phyloP scores from a whole-genome alignment of 1,140 invertebrate species.

The Ctenoplectra terminalis region DNA sequence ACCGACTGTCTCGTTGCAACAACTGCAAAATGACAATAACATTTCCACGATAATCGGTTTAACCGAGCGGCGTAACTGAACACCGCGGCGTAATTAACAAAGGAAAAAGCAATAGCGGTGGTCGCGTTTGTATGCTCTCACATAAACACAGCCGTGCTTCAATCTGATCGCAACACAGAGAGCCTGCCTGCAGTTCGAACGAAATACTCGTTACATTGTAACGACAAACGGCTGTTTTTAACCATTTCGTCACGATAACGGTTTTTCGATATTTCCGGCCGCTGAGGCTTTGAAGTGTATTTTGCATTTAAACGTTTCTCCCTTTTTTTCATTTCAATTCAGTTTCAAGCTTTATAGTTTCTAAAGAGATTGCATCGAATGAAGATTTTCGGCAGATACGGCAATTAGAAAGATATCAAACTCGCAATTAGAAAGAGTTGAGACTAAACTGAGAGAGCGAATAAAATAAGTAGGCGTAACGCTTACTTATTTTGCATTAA shows the following conservation, averaged over 20 bases:
- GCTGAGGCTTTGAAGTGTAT: slow-evolving; percentile 31
- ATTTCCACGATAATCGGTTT: slow-evolving; percentile 51
- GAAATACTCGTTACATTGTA: slow-evolving; percentile 54
- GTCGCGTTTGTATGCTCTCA: slow-evolving; percentile 37
- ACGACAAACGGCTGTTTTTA: slow-evolving; percentile 52
- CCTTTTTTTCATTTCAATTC: slow-evolving; percentile 12
- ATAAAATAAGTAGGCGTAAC: too few relatives aligned
- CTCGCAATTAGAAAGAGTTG: background rate
- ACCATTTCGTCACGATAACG: slow-evolving; percentile 51
- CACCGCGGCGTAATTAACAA: slow-evolving; percentile 50
- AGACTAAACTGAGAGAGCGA: background rate
- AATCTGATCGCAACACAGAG: slow-evolving; percentile 47
- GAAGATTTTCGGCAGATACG: background rate
- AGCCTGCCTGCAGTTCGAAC: slow-evolving; percentile 27
- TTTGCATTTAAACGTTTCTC: slow-evolving; percentile 35
- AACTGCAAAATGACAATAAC: slow-evolving; percentile 42
- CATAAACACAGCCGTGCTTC: slow-evolving; percentile 44
- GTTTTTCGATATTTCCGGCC: slow-evolving; percentile 50
- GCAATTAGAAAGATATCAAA: background rate
- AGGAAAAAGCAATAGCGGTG: slow-evolving; percentile 54
- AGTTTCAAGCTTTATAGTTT: background rate
- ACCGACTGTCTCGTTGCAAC: slow-evolving; percentile 15
- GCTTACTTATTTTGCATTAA: too few relatives aligned
- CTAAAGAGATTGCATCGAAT: too few relatives aligned
- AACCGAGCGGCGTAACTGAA: slow-evolving; percentile 46